Conservation (phyloP, 2,888 invertebrate species). For the Lissocephala sabroskyi region DNA sequence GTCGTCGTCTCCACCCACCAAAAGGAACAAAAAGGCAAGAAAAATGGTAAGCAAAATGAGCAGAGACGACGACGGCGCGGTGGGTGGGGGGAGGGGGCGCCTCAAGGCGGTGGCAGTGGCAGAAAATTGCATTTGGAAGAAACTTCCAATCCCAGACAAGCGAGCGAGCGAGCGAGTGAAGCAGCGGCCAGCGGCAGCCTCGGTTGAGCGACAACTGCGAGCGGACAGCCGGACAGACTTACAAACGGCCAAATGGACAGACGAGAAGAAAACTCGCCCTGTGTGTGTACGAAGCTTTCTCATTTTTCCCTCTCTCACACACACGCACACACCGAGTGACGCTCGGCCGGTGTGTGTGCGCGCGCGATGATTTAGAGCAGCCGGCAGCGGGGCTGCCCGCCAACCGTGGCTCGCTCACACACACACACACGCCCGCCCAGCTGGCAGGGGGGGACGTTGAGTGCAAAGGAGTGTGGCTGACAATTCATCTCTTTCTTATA, state of each 20-base stretch:
- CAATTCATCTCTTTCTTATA: slow-evolving; percentile 72
- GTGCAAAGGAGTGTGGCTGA: slow-evolving; percentile 37
- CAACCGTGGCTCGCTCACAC: slow-evolving; percentile 48
- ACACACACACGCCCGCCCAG: slow-evolving; percentile 17
- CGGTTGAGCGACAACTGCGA: slow-evolving; percentile 9
- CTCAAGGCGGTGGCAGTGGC: slow-evolving; percentile 39
- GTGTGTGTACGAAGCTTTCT: slow-evolving; percentile 40
- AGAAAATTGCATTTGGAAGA: slow-evolving; percentile 68
- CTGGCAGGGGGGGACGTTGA: slow-evolving; percentile 10
- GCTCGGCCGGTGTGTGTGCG: slow-evolving; percentile 31
- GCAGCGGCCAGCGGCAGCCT: too few relatives aligned
- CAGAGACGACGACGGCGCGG: background rate
- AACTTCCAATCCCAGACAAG: slow-evolving; percentile 70
- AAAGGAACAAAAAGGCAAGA: slow-evolving; percentile 6
- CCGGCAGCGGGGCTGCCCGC: slow-evolving; percentile 46
- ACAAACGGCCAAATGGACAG: slow-evolving; percentile 16
- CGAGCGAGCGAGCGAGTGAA: slow-evolving; percentile 20
- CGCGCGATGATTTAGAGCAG: slow-evolving; percentile 65
- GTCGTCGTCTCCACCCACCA: slow-evolving; percentile 33
- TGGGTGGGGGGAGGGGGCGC: slow-evolving; percentile 38
- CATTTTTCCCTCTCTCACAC: too few relatives aligned
- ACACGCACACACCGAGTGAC: slow-evolving; percentile 2
- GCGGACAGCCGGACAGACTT: slow-evolving; percentile 17
- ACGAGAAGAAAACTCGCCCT: slow-evolving; percentile 23
- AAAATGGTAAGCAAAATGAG: slow-evolving; percentile 1